phyloP scores from a whole-genome alignment of 2,888 invertebrate species.

The Tetanocera ferruginea region DNA sequence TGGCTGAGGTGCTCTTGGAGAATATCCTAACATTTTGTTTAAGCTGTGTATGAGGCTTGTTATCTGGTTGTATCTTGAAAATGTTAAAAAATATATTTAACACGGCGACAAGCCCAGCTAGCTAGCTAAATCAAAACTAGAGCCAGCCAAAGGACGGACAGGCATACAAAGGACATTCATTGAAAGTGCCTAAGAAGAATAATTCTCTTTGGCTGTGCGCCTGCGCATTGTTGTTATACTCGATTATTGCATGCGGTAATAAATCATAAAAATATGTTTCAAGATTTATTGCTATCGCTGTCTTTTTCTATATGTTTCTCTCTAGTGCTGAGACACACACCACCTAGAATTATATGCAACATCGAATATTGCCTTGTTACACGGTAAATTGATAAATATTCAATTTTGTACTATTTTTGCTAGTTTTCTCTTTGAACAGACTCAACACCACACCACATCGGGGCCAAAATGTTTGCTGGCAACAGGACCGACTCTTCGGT shows the following conservation, averaged over 20 bases:
- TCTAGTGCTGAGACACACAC: neutral
- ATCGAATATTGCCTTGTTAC: conserved; percentile 25
- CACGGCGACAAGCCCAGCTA: neutral
- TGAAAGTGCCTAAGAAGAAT: neutral
- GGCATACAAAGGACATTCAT: conserved; percentile 7
- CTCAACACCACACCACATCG: neutral
- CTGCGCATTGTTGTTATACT: conserved; percentile 41
- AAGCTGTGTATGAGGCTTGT: neutral
- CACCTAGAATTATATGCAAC: neutral
- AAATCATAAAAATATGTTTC: conserved; percentile 67
- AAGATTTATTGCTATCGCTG: neutral
- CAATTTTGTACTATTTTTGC: neutral
- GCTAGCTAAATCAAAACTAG: neutral
- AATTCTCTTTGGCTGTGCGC: conserved; percentile 1
- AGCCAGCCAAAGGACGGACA: conserved; percentile 7
- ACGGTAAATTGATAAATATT: conserved; percentile 26
- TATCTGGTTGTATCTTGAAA: neutral
- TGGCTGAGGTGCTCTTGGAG: neutral
- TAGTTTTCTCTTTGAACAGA: neutral
- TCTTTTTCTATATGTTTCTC: neutral
- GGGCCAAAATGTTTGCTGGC: neutral
- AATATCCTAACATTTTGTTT: neutral
- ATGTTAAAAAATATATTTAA: neutral
- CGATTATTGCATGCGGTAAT: conserved; percentile 64
- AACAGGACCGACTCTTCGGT: neutral